phyloP scores from a whole-genome alignment of 2,113 vertebrate species.

The Pan troglodytes region NHGRI_mPanTro3-v2.1_pri NC_072418.2:36246001-36246500 shows the following conservation, averaged over 20 bases:
- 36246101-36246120: too few relatives aligned
- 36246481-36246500: constrained; percentile 67
- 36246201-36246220: not conserved
- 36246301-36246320: not conserved
- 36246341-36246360: not conserved
- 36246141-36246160: not conserved
- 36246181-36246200: not conserved
- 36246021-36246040: too few relatives aligned
- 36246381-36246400: not conserved
- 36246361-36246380: not conserved
- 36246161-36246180: not conserved
- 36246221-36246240: not conserved
- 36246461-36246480: constrained; percentile 76
- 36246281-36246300: not conserved
- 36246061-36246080: too few relatives aligned
- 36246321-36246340: not conserved
- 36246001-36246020: too few relatives aligned
- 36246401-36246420: not conserved
- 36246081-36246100: too few relatives aligned
- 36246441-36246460: constrained; percentile 44
- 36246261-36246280: fast-evolving
- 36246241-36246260: not conserved
- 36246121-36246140: not conserved
- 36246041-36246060: too few relatives aligned
- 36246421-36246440: constrained; percentile 18